Conservation (phyloP, 2,888 invertebrate species). For the Orchestes rusci region DNA sequence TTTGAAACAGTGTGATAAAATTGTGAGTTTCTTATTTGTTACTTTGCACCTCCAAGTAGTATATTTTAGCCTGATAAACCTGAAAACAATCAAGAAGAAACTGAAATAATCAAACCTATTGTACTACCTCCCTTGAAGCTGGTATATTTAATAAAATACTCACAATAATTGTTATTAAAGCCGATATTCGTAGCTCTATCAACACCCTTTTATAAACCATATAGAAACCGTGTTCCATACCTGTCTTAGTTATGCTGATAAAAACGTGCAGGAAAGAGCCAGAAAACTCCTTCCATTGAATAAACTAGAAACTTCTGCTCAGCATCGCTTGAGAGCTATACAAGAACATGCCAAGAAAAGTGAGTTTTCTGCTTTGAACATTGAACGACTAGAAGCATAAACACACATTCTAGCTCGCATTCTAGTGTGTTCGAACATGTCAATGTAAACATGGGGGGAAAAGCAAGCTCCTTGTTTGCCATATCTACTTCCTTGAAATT, state of each 20-base stretch:
- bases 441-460: too few relatives aligned
- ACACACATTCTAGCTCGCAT: too few relatives aligned
- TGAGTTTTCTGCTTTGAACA: slow-evolving; percentile 29
- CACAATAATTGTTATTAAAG: neutral
- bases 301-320: slow-evolving; percentile 57
- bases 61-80: too few relatives aligned
- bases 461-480: too few relatives aligned
- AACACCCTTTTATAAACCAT: slow-evolving; percentile 34
- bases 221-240: slow-evolving; percentile 36
- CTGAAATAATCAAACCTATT: slow-evolving; percentile 10
- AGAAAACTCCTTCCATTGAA: slow-evolving; percentile 59
- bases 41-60: neutral
- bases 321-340: slow-evolving; percentile 52
- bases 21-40: neutral
- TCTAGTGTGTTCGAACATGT: too few relatives aligned
- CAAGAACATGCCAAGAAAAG: slow-evolving; percentile 55
- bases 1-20: slow-evolving; percentile 6
- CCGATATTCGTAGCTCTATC: slow-evolving; percentile 22
- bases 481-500: too few relatives aligned
- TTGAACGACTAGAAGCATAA: neutral
- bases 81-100: too few relatives aligned
- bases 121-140: slow-evolving; percentile 11
- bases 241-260: slow-evolving; percentile 56
- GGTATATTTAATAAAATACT: slow-evolving; percentile 12
- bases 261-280: slow-evolving; percentile 57